phyloP scores from a whole-genome alignment of 2,797 vertebrate genomes.

The Eulemur albifrons region DNA sequence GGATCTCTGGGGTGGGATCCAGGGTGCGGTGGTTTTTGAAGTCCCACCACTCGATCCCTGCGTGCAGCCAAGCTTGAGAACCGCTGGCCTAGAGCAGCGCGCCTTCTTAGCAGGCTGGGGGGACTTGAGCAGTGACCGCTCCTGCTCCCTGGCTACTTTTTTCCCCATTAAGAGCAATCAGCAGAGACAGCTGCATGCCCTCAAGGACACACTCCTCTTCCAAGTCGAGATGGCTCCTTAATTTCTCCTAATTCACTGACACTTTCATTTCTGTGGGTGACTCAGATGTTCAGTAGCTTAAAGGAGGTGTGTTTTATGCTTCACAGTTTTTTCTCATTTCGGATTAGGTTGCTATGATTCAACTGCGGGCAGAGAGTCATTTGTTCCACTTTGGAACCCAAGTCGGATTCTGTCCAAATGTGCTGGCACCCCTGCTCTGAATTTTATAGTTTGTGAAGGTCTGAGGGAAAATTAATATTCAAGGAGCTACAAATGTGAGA shows the following conservation, averaged over 20 bases:
- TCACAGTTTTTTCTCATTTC: neutral
- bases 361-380: neutral
- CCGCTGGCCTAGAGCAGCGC: neutral
- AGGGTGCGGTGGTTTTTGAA: neutral
- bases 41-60: neutral
- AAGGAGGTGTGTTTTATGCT: neutral
- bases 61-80: neutral
- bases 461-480: neutral
- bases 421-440: neutral
- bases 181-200: neutral
- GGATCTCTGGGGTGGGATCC: neutral
- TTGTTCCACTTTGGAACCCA: neutral
- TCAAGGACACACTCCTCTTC: neutral
- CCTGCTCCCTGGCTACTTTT: neutral
- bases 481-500: neutral
- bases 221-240: neutral
- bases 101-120: neutral
- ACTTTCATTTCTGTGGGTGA: neutral
- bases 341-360: slow-evolving; percentile 3
- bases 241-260: neutral
- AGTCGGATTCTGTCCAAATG: neutral
- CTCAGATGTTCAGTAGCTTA: neutral
- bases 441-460: slow-evolving; percentile 25
- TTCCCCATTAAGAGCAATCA: neutral
- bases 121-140: neutral